Percentiles rank a stretch among this genome's conserved stretches.
These are phyloP conservation scores for Cheirogaleus major DNA, from an alignment of 2,797 vertebrate species.

Conservation along the genomic window DNA sequence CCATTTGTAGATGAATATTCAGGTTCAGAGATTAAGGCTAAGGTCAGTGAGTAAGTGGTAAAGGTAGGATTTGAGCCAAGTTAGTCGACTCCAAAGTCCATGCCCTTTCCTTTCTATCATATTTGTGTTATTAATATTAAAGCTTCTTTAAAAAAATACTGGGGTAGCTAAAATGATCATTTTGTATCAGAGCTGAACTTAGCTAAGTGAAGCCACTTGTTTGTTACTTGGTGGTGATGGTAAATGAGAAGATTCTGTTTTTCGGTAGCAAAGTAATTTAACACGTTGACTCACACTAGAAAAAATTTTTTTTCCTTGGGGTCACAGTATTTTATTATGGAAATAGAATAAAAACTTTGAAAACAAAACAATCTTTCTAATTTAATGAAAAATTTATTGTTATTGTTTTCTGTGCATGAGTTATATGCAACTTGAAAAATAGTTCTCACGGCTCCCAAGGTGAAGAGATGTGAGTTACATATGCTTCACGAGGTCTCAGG, in stretches of 20 bases:
- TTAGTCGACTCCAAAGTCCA: not conserved
- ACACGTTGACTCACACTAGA: too few species aligned
- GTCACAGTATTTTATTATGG: too few species aligned
- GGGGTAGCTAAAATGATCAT: not conserved
- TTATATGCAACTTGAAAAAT: too few species aligned
- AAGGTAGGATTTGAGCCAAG: not conserved
- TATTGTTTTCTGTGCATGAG: too few species aligned
- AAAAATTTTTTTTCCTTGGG: too few species aligned
- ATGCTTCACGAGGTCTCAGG: too few species aligned
- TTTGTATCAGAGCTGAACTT: not conserved
- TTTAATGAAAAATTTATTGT: too few species aligned
- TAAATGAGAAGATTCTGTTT: not conserved
- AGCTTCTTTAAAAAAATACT: not conserved
- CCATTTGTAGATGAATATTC: not conserved
- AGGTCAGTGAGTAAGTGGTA: not conserved
- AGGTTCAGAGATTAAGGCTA: not conserved
- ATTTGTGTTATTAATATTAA: not conserved
- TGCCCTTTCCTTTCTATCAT: not conserved
- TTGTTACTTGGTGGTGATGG: not conserved
- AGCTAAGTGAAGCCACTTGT: not conserved
- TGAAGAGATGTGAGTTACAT: too few species aligned
- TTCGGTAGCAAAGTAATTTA: not conserved
- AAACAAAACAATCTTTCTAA: too few species aligned
- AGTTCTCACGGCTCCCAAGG: too few species aligned
- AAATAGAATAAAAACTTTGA: too few species aligned